phyloP scores from a whole-genome alignment of 2,797 vertebrate species.

The Cirrhinus mrigala region DNA sequence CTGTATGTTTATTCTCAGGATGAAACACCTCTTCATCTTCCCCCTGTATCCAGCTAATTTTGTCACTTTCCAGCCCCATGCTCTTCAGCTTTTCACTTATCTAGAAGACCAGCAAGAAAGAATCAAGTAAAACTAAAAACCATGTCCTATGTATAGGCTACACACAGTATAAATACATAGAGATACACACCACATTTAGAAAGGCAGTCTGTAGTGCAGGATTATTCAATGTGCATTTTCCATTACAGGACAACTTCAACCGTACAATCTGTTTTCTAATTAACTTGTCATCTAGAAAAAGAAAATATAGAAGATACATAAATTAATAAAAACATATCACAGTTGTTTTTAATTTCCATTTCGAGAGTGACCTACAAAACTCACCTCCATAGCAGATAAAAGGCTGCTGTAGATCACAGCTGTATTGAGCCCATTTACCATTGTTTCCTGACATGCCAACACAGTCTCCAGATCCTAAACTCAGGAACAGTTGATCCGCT shows the following conservation, averaged over 20 bases:
- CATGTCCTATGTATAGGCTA: neutral
- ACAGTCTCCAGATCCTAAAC: too few species aligned
- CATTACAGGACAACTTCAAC: slow-evolving; percentile 18
- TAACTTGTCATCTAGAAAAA: neutral
- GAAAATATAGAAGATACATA: neutral
- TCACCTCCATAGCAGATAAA: too few species aligned
- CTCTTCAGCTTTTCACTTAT: neutral
- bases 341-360: neutral
- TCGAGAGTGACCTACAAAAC: neutral
- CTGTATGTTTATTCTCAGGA: neutral
- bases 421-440: too few species aligned
- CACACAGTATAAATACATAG: neutral
- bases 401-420: too few species aligned
- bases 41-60: neutral
- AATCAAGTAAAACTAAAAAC: neutral
- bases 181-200: slow-evolving; percentile 8
- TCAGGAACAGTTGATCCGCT: too few species aligned
- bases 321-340: neutral
- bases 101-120: neutral
- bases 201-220: neutral
- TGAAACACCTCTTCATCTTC: slow-evolving; percentile 6
- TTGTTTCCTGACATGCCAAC: too few species aligned
- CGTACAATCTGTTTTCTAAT: neutral
- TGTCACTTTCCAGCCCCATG: neutral
- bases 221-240: slow-evolving; percentile 1